These are phyloP conservation scores for Sandelia bainsii DNA, from an alignment of 2,797 vertebrate species.

Conservation along the genomic window DNA sequence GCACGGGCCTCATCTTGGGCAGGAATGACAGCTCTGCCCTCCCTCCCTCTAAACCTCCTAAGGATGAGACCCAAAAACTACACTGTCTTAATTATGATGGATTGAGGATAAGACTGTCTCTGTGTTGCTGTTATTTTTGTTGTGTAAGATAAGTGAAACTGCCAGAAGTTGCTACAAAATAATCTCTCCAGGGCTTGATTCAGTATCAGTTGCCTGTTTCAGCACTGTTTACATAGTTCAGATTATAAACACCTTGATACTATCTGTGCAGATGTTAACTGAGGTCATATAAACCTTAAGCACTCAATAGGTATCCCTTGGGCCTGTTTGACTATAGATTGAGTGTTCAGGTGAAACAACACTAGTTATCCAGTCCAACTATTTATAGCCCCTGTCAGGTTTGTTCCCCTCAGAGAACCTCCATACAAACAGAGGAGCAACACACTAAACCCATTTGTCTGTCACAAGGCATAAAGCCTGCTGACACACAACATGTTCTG, in stretches of 20 bases:
- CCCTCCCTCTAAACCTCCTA: neutral
- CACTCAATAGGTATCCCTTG: conserved; percentile 32
- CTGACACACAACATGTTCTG: conserved; percentile 51
- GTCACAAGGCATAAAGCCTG: conserved; percentile 34
- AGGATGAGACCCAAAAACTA: conserved; percentile 35
- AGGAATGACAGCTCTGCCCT: neutral
- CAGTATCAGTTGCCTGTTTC: conserved; percentile 7
- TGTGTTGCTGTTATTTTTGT: conserved; percentile 22
- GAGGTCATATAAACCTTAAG: conserved; percentile 44
- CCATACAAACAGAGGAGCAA: conserved; percentile 57
- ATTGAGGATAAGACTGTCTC: conserved; percentile 47
- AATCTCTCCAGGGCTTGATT: conserved; percentile 11
- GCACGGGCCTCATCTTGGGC: conserved; percentile 30
- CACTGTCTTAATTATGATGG: conserved; percentile 48
- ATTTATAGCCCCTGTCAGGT: conserved; percentile 64
- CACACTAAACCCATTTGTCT: conserved; percentile 62
- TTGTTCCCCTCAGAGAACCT: conserved; percentile 53
- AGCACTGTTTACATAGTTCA: conserved; percentile 42
- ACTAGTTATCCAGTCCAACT: conserved; percentile 57
- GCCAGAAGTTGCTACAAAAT: conserved; percentile 7
- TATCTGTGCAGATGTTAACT: conserved; percentile 49
- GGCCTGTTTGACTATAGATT: conserved; percentile 51
- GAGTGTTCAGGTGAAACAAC: conserved; percentile 71
- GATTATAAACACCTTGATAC: conserved; percentile 43
- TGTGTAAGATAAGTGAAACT: conserved; percentile 37